Percentiles rank a stretch among this genome's conserved stretches.
These are phyloP conservation scores for Manis crassicaudata DNA, from an alignment of 2,797 vertebrate species.

Conservation along the genomic window DNA sequence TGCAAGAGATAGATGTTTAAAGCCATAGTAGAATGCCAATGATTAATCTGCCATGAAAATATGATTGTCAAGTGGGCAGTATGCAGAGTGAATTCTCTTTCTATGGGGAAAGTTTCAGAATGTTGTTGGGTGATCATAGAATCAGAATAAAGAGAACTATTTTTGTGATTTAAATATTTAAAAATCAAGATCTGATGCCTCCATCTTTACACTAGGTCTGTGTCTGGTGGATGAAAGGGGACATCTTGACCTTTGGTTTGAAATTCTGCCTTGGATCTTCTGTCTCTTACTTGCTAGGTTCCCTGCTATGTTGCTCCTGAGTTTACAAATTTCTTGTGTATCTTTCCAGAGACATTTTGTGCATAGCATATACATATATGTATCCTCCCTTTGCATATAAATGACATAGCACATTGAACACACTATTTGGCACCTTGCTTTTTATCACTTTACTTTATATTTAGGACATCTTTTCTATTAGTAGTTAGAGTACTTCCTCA, in stretches of 20 bases:
- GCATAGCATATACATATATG: background rate
- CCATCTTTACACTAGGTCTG: background rate
- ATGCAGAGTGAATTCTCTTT: background rate
- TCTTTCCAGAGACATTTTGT: background rate
- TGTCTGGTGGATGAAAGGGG: background rate
- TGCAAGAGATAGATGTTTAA: background rate
- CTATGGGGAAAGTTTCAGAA: background rate
- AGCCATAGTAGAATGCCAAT: background rate
- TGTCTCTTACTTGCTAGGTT: background rate
- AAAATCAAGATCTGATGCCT: background rate
- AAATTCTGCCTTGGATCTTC: background rate
- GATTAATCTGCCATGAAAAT: background rate
- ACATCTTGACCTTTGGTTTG: background rate
- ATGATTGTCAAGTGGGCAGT: background rate
- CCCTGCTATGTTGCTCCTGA: background rate
- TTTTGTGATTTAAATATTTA: constrained; percentile 2
- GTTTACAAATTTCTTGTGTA: background rate
- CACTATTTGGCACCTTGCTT: background rate
- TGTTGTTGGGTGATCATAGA: background rate
- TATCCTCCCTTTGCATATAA: background rate
- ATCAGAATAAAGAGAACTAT: background rate
- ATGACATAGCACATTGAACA: background rate
- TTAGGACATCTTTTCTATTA: constrained; percentile 2
- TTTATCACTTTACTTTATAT: background rate
- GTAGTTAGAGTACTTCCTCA: background rate